These are phyloP conservation scores for Hapalemur alaotrensis DNA, from an alignment of 2,797 vertebrate genomes.

Conservation along the genomic window DNA sequence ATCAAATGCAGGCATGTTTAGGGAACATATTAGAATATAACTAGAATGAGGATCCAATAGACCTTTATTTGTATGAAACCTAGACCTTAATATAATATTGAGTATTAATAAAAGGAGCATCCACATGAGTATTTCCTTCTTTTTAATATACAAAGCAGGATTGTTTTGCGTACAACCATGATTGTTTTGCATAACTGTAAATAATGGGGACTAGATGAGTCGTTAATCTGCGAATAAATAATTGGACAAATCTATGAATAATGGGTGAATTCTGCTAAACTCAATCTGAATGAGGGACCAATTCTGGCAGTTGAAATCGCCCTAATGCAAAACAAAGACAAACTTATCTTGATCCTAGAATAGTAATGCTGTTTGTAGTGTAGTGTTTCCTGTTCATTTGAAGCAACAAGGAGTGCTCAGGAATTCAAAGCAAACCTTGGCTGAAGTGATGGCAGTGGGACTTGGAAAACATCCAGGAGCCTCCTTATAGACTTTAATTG, in stretches of 20 bases:
- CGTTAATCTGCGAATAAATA: not conserved
- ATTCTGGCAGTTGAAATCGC: not conserved
- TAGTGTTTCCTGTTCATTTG: not conserved
- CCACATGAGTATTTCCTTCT: not conserved
- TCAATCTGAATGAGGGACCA: not conserved
- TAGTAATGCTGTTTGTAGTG: accelerated
- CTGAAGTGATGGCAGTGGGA: not conserved
- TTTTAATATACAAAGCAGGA: not conserved
- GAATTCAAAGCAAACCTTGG: not conserved
- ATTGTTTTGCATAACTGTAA: not conserved
- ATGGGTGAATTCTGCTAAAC: not conserved
- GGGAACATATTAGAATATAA: not conserved
- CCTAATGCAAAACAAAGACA: not conserved
- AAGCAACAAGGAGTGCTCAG: not conserved
- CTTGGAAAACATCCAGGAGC: not conserved
- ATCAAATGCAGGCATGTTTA: not conserved
- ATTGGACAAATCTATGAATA: not conserved
- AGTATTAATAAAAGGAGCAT: not conserved
- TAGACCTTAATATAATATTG: not conserved
- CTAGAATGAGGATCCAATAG: not conserved
- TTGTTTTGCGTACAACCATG: not conserved
- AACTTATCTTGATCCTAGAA: not conserved
- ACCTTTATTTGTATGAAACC: not conserved
- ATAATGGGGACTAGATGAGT: not conserved
- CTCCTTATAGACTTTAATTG: not conserved